These are phyloP conservation scores for Zaprionus obscuricornis DNA, from an alignment of 2,888 invertebrate species.

Conservation along the genomic window DNA sequence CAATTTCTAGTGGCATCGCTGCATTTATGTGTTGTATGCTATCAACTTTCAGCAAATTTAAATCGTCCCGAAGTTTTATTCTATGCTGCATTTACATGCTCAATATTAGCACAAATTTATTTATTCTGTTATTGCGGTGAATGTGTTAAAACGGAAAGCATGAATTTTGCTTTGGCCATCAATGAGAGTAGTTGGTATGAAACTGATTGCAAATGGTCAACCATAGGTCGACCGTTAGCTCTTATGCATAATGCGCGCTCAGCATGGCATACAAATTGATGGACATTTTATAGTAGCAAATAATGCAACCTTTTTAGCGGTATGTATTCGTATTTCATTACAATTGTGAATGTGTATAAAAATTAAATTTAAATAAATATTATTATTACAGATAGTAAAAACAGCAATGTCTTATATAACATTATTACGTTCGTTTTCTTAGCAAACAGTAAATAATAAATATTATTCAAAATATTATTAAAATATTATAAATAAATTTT, in stretches of 20 bases:
- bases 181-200: slow-evolving; percentile 37
- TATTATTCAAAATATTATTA: not conserved
- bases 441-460: not conserved
- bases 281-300: slow-evolving; percentile 43
- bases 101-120: slow-evolving; percentile 32
- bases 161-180: slow-evolving; percentile 12
- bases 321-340: not conserved
- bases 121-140: slow-evolving; percentile 41
- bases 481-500: too few relatives aligned
- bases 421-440: not conserved
- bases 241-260: slow-evolving; percentile 28
- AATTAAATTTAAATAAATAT: not conserved
- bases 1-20: slow-evolving; percentile 37
- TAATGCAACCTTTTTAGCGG: slow-evolving; percentile 36
- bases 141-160: slow-evolving; percentile 22
- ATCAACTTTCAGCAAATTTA: slow-evolving; percentile 38
- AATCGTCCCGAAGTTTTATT: slow-evolving; percentile 24
- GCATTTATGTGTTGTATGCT: slow-evolving; percentile 47
- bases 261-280: slow-evolving; percentile 22
- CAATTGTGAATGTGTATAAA: not conserved
- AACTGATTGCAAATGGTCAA: not conserved
- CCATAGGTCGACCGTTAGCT: slow-evolving; percentile 13
- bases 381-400: not conserved
- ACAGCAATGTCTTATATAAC: not conserved
- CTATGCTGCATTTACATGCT: slow-evolving; percentile 13